These are phyloP conservation scores for Channa argus DNA, from an alignment of 2,113 vertebrate genomes.

Conservation along the genomic window DNA sequence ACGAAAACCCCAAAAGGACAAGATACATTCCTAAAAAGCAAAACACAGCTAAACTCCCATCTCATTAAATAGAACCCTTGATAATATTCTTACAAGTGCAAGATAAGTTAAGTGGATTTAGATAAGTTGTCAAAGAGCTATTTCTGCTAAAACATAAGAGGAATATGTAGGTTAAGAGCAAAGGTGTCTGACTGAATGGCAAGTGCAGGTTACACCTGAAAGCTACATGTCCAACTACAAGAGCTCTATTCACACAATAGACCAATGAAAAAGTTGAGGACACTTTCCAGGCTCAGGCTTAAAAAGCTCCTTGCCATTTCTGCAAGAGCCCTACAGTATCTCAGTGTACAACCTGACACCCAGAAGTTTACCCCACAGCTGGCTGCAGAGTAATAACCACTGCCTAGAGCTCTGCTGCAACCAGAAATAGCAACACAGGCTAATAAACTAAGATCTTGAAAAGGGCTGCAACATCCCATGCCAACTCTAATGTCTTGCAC, in stretches of 20 bases:
- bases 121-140: conserved; percentile 30
- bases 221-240: conserved; percentile 60
- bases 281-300: conserved; percentile 44
- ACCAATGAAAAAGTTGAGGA: conserved; percentile 71
- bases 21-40: neutral
- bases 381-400: conserved; percentile 27
- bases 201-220: conserved; percentile 59
- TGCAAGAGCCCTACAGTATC: conserved; percentile 19
- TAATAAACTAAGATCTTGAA: conserved; percentile 55
- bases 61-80: too few species aligned
- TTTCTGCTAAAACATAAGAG: conserved; percentile 39
- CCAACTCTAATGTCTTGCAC: conserved; percentile 21
- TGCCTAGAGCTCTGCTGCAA: conserved; percentile 34
- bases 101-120: neutral
- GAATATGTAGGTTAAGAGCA: conserved; percentile 38
- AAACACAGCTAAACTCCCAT: neutral
- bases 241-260: conserved; percentile 66
- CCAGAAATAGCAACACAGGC: conserved; percentile 67
- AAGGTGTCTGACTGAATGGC: conserved; percentile 51
- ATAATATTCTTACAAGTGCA: conserved; percentile 1
- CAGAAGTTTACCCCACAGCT: conserved; percentile 46
- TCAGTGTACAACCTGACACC: conserved; percentile 63
- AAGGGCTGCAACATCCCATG: conserved; percentile 18
- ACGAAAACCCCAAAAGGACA: neutral
- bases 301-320: conserved; percentile 53